Evolutionary conservation across 2,888 invertebrate genomes (phyloP).

Genomic region (Mythimna loreyi): DNA sequence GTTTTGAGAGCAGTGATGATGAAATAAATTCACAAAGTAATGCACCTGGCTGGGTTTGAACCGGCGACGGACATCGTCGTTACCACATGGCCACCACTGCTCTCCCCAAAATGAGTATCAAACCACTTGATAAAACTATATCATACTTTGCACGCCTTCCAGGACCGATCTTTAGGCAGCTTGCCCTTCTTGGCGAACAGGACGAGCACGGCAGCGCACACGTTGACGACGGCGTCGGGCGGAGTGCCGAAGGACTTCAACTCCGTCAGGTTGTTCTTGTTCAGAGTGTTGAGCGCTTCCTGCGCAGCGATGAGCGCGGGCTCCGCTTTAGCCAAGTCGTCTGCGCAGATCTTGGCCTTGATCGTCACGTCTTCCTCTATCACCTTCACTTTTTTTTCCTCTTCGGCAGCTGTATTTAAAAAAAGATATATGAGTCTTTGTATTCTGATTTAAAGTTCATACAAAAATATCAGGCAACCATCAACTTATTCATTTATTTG

Average conservation of each 20-base stretch:
- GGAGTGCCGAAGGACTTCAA: slow-evolving; percentile 98
- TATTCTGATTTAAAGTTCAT: too few species aligned
- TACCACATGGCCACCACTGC: too few species aligned
- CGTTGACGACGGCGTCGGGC: slow-evolving; percentile 96
- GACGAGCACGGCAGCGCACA: slow-evolving; percentile 96
- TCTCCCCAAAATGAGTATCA: too few species aligned
- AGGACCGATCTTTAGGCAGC: slow-evolving; percentile 97
- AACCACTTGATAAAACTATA: too few species aligned
- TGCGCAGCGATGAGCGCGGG: slow-evolving; percentile 97
- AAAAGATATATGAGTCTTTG: neutral
- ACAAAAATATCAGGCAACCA: too few species aligned
- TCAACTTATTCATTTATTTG: too few species aligned
- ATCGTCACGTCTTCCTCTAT: slow-evolving; percentile 97
- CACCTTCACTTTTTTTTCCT: slow-evolving; percentile 97
- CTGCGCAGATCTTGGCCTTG: slow-evolving; percentile 96
- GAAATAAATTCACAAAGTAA: too few species aligned
- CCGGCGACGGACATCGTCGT: too few species aligned
- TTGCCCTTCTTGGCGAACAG: slow-evolving; percentile 96
- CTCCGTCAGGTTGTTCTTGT: slow-evolving; percentile 98
- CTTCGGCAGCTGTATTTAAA: slow-evolving; percentile 92
- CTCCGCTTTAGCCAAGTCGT: slow-evolving; percentile 97
- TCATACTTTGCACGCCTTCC: slow-evolving; percentile 96
- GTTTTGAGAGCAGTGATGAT: too few species aligned
- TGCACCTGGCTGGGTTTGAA: too few species aligned
- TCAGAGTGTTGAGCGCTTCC: slow-evolving; percentile 97